These are phyloP conservation scores for Gobionotothen gibberifrons DNA, from an alignment of 2,797 vertebrate genomes.

Conservation along the genomic window DNA sequence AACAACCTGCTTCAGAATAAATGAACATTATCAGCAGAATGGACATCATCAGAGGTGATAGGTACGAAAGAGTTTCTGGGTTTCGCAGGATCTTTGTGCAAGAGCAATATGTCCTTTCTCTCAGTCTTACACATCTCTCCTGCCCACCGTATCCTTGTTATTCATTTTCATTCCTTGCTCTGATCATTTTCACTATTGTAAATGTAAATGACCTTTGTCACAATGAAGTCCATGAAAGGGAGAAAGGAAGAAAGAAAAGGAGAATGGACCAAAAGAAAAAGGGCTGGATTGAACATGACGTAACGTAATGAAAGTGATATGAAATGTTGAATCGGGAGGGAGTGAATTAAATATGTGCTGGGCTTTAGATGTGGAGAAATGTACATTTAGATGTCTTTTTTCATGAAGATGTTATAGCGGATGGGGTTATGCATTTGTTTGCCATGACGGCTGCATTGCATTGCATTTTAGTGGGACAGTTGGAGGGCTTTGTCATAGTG, in stretches of 20 bases:
- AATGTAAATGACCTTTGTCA: slow-evolving; percentile 50
- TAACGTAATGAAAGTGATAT: slow-evolving; percentile 53
- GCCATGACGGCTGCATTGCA: background rate
- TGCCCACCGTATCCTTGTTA: slow-evolving; percentile 2
- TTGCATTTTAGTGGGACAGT: background rate
- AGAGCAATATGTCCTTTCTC: background rate
- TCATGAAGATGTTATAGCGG: background rate
- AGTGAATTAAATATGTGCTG: background rate
- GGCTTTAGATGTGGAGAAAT: slow-evolving; percentile 6
- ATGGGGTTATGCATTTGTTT: background rate
- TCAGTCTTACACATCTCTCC: background rate
- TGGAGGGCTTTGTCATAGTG: background rate
- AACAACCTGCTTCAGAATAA: background rate
- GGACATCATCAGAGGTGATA: background rate
- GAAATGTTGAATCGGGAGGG: slow-evolving; percentile 13
- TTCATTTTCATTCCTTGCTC: slow-evolving; percentile 25
- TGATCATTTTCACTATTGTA: slow-evolving; percentile 19
- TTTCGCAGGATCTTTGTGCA: background rate
- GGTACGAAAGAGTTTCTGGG: background rate
- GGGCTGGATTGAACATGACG: slow-evolving; percentile 41
- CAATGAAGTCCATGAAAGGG: slow-evolving; percentile 36
- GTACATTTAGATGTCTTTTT: background rate
- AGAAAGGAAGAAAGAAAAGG: background rate
- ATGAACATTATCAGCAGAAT: background rate
- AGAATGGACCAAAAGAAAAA: slow-evolving; percentile 13